These are phyloP conservation scores for Pegoplata infirma DNA, from an alignment of 2,888 invertebrate species.

Conservation along the genomic window DNA sequence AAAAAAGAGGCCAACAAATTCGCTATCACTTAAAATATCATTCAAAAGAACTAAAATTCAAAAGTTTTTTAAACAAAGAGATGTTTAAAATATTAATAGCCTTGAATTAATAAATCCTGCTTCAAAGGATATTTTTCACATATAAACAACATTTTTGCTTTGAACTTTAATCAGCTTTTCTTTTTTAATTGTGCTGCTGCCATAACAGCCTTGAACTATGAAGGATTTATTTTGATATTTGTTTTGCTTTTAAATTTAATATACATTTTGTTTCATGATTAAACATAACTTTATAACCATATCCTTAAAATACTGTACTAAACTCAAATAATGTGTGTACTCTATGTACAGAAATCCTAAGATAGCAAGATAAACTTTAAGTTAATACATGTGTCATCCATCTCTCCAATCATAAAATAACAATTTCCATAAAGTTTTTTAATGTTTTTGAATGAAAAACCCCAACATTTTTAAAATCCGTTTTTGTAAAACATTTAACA, in stretches of 20 bases:
- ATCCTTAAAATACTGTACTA: background rate
- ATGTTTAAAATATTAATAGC: background rate
- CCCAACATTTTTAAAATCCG: slow-evolving; percentile 30
- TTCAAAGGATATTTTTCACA: background rate
- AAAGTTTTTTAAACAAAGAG: background rate
- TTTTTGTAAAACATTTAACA: slow-evolving; percentile 60
- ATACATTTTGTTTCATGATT: no score
- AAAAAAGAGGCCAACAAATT: no score
- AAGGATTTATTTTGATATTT: slow-evolving; percentile 5
- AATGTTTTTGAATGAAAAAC: background rate
- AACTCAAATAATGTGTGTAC: background rate
- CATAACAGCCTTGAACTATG: slow-evolving; percentile 44
- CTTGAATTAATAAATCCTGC: background rate
- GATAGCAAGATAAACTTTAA: background rate
- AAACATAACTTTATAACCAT: no score
- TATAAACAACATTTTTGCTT: slow-evolving; percentile 35
- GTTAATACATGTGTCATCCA: background rate
- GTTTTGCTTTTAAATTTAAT: background rate
- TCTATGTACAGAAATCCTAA: no score
- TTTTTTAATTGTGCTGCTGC: background rate
- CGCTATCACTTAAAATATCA: no score
- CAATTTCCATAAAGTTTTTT: background rate
- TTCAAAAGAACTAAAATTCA: background rate
- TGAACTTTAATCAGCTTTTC: slow-evolving; percentile 27
- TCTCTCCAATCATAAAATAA: background rate